Evolutionary conservation across 2,113 vertebrate genomes (phyloP), one percentile per base, ranked within the genome.

Genomic region (Puffinus mauretanicus): DNA sequence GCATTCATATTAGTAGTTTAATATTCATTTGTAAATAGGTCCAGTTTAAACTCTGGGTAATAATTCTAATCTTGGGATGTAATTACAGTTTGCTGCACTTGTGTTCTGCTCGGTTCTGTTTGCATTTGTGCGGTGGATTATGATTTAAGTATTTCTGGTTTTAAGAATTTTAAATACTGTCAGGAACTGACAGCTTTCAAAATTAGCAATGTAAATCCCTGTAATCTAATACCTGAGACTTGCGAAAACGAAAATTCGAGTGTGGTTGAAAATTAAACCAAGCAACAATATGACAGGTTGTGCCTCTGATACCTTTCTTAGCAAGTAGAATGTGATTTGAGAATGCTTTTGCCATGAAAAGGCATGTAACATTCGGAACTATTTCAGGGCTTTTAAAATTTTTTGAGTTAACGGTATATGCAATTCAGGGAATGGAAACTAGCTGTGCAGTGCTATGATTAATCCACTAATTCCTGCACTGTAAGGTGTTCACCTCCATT

Each of bases 111-210:
- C 47, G 40, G 24, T 94, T 86, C 82, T 55, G 40, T 75, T 91
- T 67, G 30, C 32, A 52, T 90, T 93, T 91, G 36, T 82, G n/a
- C 40, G 91, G 36, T 36, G 73, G 73, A 76, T 95, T 94, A 86
- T 65, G 69, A 64, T 89, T 92, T 81, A 84, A 87, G 49, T 72
- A 27, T 79, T 94, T 84, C 52, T 73, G 42, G 46, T 86, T 32
- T 81, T 60, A 79, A 42, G 29, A 71, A 60, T 86, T 92, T 71
- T 76, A 90, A 92, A 86, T 88, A 67, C 83, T 94, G 81, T 34
- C 83, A 94, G 61, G 34, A 61, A 49, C 57, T 79, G 83, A 40
- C 83, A 93, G 83, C 70, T 96, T 92, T 84, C 54, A 86, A 58
- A 94, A 91, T 94, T 46, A 94, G 73, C 73, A 66, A 6, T 91